A percentile compares a stretch with the other conserved stretches of the same genome.
Evolutionary conservation across 2,888 invertebrate species (phyloP).

Genomic region (Sepioteuthis lessoniana): DNA sequence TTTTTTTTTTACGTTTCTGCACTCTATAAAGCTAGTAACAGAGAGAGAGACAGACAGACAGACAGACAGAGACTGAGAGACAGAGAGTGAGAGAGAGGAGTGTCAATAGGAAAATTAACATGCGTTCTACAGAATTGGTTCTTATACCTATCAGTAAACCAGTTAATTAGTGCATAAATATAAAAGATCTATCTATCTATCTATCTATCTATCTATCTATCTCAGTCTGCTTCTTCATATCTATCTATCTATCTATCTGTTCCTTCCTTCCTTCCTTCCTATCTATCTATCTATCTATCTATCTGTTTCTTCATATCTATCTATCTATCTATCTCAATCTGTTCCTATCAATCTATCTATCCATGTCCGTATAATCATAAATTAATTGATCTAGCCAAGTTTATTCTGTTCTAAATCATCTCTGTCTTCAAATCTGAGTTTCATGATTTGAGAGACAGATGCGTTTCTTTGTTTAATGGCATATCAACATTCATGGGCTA

Average conservation of each 20-base stretch:
- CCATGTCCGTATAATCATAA: neutral
- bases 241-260: neutral
- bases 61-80: too few species aligned
- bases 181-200: too few species aligned
- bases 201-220: too few species aligned
- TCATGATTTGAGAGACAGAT: too few species aligned
- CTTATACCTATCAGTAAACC: neutral
- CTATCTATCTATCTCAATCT: neutral
- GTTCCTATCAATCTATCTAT: neutral
- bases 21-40: neutral
- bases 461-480: too few species aligned
- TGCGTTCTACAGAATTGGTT: neutral
- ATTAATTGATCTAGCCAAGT: neutral
- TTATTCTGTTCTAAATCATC: too few species aligned
- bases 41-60: too few species aligned
- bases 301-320: neutral
- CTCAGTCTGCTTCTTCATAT: neutral
- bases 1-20: too few species aligned
- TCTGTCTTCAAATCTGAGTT: too few species aligned
- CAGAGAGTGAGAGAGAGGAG: neutral
- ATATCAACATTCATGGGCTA: too few species aligned
- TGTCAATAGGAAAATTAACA: neutral
- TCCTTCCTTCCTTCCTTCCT: too few species aligned
- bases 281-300: too few species aligned
- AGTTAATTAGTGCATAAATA: neutral